Conservation (phyloP, 2,888 invertebrate genomes). For the Camptogramma bilineatum region DNA sequence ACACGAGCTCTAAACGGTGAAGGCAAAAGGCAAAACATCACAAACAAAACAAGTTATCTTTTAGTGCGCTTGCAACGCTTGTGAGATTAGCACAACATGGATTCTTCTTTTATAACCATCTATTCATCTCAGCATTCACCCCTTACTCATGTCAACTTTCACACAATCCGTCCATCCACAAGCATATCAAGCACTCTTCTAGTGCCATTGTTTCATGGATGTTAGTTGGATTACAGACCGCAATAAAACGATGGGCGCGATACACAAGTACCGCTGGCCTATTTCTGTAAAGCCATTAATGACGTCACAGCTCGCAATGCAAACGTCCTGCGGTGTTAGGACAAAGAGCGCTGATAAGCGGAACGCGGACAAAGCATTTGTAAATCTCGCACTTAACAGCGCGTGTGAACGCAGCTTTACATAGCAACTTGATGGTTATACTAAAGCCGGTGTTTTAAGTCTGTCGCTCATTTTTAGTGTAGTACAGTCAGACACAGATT, state of each 20-base stretch:
- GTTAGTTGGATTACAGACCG: conserved; percentile 2
- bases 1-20: too few relatives aligned
- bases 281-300: conserved; percentile 24
- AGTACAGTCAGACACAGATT: too few relatives aligned
- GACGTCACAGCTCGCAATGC: conserved; percentile 27
- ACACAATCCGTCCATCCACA: too few relatives aligned
- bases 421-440: conserved; percentile 6
- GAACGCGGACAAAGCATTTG: conserved; percentile 22
- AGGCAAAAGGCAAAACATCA: too few relatives aligned
- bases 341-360: conserved; percentile 31
- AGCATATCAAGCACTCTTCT: too few relatives aligned
- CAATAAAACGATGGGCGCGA: conserved; percentile 11
- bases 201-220: too few relatives aligned
- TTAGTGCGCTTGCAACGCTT: too few relatives aligned
- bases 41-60: too few relatives aligned
- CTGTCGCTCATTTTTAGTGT: neutral
- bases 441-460: conserved; percentile 7
- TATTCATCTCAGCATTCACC: too few relatives aligned
- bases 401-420: conserved; percentile 24
- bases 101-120: too few relatives aligned
- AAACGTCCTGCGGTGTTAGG: conserved; percentile 19
- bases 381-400: conserved; percentile 26
- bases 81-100: too few relatives aligned
- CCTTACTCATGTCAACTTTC: too few relatives aligned
- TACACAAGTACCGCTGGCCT: conserved; percentile 12